Base-by-base conservation (phyloP, 2,888 invertebrate genomes). In the Aleiodes testaceus region DNA sequence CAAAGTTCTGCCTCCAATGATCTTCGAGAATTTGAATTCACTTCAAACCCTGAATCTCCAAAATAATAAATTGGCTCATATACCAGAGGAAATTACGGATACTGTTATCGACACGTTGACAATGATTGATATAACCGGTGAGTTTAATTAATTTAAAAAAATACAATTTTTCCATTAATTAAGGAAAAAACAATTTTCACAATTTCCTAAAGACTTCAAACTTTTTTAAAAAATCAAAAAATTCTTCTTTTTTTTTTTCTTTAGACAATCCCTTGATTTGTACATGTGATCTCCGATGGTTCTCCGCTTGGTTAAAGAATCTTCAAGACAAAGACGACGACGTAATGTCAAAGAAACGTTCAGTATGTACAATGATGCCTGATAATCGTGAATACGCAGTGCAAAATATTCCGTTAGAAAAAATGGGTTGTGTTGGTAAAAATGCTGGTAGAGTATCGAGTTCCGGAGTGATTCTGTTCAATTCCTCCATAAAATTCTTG, bases 121-220 rank as follows among this genome's bases (percentile, higher is more conserved):
- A 79, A 93, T 95, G 73, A 93, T 97, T 77, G 97, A 97, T 88
- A 93, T 97, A 77, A 96, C 95, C 91, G 96, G 97, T 96, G 89
- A 80, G 59, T 63, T n/a, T 20, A 45, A 44, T 12, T 7, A n/a
- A 50, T 50, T 66, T 22, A 59, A 47, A 16, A 53, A 36, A 63
- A 44, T 11, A 49, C 66, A 20, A 55, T 9, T 22, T n/a, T n/a
- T n/a, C n/a, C n/a, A n/a, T n/a, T n/a, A n/a, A n/a, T n/a, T n/a
- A n/a, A n/a, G n/a, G n/a, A n/a, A n/a, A n/a, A 26, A 50, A 66
- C 12, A 47, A 20, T 11, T 12, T 44, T 45, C n/a, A n/a, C n/a
- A n/a, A n/a, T n/a, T n/a, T n/a, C n/a, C n/a, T n/a, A n/a, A n/a
- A 26, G 3, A 26, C 3, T 18, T 44, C 18, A 30, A 42, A 20